phyloP scores from a whole-genome alignment of 2,113 vertebrate genomes.

The Ophthalmolycus amberensis region DNA sequence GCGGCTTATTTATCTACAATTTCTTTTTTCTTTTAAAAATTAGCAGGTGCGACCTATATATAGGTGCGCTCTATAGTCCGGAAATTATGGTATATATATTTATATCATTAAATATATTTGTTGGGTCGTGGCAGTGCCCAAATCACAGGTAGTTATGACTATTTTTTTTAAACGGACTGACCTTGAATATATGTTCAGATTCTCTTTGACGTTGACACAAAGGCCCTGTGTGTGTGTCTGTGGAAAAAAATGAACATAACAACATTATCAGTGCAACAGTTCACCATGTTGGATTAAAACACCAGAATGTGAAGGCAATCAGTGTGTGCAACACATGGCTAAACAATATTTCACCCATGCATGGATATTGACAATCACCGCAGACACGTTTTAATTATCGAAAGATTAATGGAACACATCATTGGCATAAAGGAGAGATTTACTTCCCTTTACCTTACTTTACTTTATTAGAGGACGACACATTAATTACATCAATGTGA shows the following conservation, averaged over 20 bases:
- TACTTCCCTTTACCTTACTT: slow-evolving; percentile 2
- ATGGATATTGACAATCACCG: background rate
- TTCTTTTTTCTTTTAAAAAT: too few species aligned
- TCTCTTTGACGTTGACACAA: slow-evolving; percentile 10
- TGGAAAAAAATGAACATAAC: slow-evolving; percentile 11
- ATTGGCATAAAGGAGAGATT: background rate
- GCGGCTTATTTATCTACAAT: too few species aligned
- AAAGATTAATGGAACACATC: slow-evolving; percentile 8
- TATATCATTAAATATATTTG: background rate
- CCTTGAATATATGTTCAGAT: slow-evolving; percentile 34
- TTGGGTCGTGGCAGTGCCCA: slow-evolving; percentile 12
- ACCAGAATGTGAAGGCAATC: slow-evolving; percentile 35
- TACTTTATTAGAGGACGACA: background rate
- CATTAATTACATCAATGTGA: background rate
- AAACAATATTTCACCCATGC: slow-evolving; percentile 17
- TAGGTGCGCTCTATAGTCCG: too few species aligned
- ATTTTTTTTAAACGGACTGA: slow-evolving; percentile 21
- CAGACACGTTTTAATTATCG: slow-evolving; percentile 4
- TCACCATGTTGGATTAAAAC: slow-evolving; percentile 49
- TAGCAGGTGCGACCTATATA: too few species aligned
- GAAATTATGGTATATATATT: background rate
- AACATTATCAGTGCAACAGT: slow-evolving; percentile 37
- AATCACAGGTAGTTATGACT: background rate
- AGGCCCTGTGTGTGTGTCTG: background rate
- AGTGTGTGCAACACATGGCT: slow-evolving; percentile 33